Evolutionary conservation across 2,113 vertebrate species (phyloP), one percentile per base, ranked within the genome.

Genomic region (Brachyhypopomus occidentalis): DNA sequence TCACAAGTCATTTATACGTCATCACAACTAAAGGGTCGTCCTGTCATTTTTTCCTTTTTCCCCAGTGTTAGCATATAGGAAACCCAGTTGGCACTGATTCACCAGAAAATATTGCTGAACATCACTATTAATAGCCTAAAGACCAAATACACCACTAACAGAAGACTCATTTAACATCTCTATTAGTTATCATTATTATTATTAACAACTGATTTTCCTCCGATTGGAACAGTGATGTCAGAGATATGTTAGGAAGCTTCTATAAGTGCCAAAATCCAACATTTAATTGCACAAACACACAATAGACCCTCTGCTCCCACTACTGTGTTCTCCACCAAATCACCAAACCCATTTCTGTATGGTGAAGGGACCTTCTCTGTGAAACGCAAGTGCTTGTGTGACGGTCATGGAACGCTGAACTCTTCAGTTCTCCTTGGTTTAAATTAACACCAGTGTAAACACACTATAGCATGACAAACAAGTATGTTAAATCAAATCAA

Each of bases 371-470:
- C 71, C 58, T 9, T 41, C 11, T 48, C 2, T 22, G 6, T 2
- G 22, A 58, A 25, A 4, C 11, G 27, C 2, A 64, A 55, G 12
- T 60, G 19, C 16, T 56, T 56, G 30, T 25, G 30, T 56, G 12
- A 69, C 12, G 16, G 52, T 34, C 25, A 25, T 72, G 67, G 36
- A 22, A 63, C 36, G 4, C 58, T 41, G 36, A n/a, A 7, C 22
- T 12, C 17, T 38, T 80, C 30, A 8, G 36, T 30, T 80, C 25
- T 52, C 58, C 70, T 22, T 73, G 70, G 70, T 19, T 73, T n/a
- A 36, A n/a, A 64, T 20, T 5, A 73, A 64, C 25, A 73, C 69
- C 38, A 72, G 14, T 12, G n/a, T 72, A 72, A 79, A 7, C 17
- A 78, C 23, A 70, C 48, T 25, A 41, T 20, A 71, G 25, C 55